Conservation (phyloP, 2,888 invertebrate genomes). For the Thera obeliscata region DNA sequence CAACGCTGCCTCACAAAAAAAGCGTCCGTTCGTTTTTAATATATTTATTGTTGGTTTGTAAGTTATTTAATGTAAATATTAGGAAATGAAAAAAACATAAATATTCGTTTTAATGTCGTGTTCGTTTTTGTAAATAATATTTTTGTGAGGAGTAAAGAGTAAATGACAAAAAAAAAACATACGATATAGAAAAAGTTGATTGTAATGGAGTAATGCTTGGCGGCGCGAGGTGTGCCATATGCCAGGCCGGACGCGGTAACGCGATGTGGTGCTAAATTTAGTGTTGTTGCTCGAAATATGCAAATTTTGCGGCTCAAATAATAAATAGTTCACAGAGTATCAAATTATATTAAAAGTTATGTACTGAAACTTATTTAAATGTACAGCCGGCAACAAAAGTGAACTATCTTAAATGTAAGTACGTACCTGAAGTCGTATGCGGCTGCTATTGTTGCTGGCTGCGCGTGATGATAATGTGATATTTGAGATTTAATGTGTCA, state of each 20-base stretch:
- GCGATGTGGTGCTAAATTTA: constrained; percentile 41
- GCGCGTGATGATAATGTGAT: constrained; percentile 27
- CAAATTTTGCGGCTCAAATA: constrained; percentile 47
- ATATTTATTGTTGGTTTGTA: constrained; percentile 80
- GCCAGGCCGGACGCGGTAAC: constrained; percentile 17
- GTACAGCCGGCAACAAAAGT: constrained; percentile 31
- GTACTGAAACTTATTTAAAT: constrained; percentile 32
- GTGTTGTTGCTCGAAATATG: constrained; percentile 44
- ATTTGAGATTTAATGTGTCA: constrained; percentile 16
- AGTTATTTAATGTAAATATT: constrained; percentile 82
- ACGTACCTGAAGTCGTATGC: constrained; percentile 12
- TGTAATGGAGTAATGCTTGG: constrained; percentile 43
- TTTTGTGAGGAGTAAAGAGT: constrained; percentile 74
- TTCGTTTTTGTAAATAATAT: constrained; percentile 76
- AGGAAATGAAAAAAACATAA: constrained; percentile 70
- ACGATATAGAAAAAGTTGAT: constrained; percentile 42
- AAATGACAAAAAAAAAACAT: constrained; percentile 76
- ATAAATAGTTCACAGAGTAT: constrained; percentile 36
- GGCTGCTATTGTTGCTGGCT: constrained; percentile 30
- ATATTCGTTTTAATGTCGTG: constrained; percentile 72
- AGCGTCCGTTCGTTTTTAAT: constrained; percentile 73
- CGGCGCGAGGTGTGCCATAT: constrained; percentile 38
- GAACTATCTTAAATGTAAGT: constrained; percentile 22
- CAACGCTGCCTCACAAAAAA: constrained; percentile 43
- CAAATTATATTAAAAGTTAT: constrained; percentile 31